Base-by-base conservation (phyloP, 37 sponge, comb jelly and placozoan genomes). In the Eunapius fragilis region DNA sequence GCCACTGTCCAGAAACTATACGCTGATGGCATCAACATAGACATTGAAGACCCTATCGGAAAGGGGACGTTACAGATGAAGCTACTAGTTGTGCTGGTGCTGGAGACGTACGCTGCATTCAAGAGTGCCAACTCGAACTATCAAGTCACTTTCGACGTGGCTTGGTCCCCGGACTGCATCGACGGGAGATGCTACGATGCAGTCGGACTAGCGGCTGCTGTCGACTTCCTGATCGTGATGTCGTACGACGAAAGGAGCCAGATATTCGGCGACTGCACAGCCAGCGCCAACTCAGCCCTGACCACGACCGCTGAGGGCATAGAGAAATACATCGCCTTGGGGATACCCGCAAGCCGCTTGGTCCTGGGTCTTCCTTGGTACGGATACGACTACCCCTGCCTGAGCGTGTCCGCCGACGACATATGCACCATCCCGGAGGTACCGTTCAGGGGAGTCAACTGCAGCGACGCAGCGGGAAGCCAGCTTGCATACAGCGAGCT, bases 171-270 rank as follows among this genome's bases (percentile, higher is more conserved):
- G 67, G 84, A 87, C 34, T 92, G 97, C 48, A 87, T 92, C 26
- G 97, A 94, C 67, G 84, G 89, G 31, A 82, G 95, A 14, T 94
- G 95, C 75, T 96, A 92, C 70, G 91, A 96, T 28, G 31, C 71
- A 67, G 30, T 25, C n/a, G 82, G 73, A 4, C 76, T 96, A 6
- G 81, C 91, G 0, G 24, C 84, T 14, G 75, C 32, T 22, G 70
- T 76, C 0, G 97, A 96, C 58, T 94, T 89, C 74, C 68, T 96
- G 37, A 83, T 96, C 24, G 71, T 96, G 12, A 96, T 94, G 97
- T 77, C 97, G n/a, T 96, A 96, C 75, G 95, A 96, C 67, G 94
- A 96, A 47, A 85, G 84, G 13, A 94, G 95, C 41, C 95, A 96
- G 75, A 87, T 96, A 13, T 83, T 67, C 27, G 94, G 90, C 3